Conservation (phyloP, 2,113 vertebrate species). For the Tupaia tana region DNA sequence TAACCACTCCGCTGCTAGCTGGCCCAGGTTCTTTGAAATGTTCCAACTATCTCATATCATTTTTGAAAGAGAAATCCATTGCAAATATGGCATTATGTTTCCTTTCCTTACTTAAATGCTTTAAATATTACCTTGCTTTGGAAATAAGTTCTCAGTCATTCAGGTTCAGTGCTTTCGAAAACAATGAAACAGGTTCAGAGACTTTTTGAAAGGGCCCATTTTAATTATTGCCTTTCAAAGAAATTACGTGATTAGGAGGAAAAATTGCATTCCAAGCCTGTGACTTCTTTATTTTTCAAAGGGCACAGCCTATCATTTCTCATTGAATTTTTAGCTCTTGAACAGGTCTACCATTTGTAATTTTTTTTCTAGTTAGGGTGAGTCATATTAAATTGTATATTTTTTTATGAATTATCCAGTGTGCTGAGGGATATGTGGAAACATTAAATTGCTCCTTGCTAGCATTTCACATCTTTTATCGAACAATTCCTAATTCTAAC, state of each 20-base stretch:
- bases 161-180: neutral
- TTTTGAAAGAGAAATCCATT: neutral
- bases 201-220: constrained; percentile 23
- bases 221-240: constrained; percentile 67
- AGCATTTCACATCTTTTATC: neutral
- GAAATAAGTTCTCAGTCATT: constrained; percentile 16
- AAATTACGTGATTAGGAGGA: neutral
- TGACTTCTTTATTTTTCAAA: constrained; percentile 44
- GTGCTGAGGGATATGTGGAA: neutral
- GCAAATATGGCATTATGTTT: neutral
- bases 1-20: too few species aligned
- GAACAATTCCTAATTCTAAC: neutral
- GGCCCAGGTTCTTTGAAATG: neutral
- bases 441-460: neutral
- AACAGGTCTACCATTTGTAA: constrained; percentile 37
- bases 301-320: constrained; percentile 14
- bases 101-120: neutral
- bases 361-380: neutral
- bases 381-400: neutral
- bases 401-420: constrained; percentile 26
- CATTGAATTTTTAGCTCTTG: constrained; percentile 39
- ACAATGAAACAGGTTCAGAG: constrained; percentile 5
- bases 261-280: neutral
- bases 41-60: neutral
- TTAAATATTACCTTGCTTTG: constrained; percentile 6